Conservation (phyloP, 2,797 vertebrate genomes). For the Eospalax fontanierii region DNA sequence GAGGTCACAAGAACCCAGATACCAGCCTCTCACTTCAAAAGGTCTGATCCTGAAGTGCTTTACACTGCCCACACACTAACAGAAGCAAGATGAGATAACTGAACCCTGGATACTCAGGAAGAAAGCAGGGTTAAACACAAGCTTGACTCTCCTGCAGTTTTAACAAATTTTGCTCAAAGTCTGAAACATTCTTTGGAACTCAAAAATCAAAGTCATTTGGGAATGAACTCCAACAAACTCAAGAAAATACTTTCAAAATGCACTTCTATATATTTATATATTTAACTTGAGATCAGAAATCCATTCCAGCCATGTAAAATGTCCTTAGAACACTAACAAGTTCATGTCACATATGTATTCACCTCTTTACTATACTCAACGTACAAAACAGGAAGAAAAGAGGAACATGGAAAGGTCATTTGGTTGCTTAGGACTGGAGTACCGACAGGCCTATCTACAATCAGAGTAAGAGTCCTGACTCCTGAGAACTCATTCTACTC, state of each 20-base stretch:
- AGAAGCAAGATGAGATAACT: neutral
- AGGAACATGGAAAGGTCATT: neutral
- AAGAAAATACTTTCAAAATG: slow-evolving; percentile 14
- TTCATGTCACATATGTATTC: neutral
- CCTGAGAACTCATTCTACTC: neutral
- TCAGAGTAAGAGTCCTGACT: neutral
- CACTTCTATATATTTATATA: neutral
- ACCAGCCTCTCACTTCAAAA: slow-evolving; percentile 35
- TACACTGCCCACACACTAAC: slow-evolving; percentile 18
- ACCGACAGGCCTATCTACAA: neutral
- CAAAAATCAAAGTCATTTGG: neutral
- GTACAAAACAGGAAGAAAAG: neutral
- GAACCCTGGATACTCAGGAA: neutral
- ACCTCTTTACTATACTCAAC: neutral
- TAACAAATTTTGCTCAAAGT: slow-evolving; percentile 29
- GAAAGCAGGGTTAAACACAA: neutral
- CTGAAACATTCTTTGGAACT: neutral
- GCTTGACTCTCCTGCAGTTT: neutral
- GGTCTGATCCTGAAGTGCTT: neutral
- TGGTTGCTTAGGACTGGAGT: neutral
- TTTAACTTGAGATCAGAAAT: neutral
- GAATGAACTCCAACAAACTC: neutral
- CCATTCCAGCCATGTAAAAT: neutral
- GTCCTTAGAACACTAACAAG: neutral
- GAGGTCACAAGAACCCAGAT: neutral